These are phyloP conservation scores for Bellardia pandia DNA, from an alignment of 2,888 invertebrate genomes.

Conservation along the genomic window DNA sequence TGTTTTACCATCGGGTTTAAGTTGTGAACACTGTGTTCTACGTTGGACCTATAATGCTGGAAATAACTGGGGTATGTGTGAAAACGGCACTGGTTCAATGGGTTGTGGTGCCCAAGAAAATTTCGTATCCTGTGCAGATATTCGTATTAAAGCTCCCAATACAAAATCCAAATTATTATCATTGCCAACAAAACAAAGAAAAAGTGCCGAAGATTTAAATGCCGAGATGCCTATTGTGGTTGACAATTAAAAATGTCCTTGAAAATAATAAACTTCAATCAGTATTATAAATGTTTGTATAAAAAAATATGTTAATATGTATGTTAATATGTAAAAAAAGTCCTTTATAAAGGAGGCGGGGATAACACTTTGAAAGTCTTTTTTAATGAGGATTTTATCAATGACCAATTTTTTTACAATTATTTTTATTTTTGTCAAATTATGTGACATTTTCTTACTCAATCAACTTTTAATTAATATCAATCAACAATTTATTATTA, in stretches of 20 bases:
- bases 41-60: constrained; percentile 86
- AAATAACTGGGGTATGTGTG: constrained; percentile 85
- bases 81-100: constrained; percentile 80
- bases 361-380: too few relatives aligned
- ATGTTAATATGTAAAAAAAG: too few relatives aligned
- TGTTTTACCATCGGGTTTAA: constrained; percentile 83
- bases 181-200: neutral
- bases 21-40: constrained; percentile 85
- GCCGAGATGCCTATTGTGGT: constrained; percentile 11
- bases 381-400: too few relatives aligned
- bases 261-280: neutral
- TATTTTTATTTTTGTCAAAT: too few relatives aligned
- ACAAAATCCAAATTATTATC: neutral
- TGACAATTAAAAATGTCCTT: neutral
- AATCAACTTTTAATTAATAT: too few relatives aligned
- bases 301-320: too few relatives aligned
- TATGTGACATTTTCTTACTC: too few relatives aligned
- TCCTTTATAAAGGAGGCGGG: too few relatives aligned
- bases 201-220: neutral
- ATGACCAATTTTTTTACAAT: too few relatives aligned
- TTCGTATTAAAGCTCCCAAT: constrained; percentile 76
- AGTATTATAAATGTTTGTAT: neutral
- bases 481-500: too few relatives aligned
- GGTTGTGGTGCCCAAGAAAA: constrained; percentile 86
- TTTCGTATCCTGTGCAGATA: constrained; percentile 85